These are phyloP conservation scores for Condylostylus longicornis DNA, from an alignment of 1,140 invertebrate species.

Conservation along the genomic window DNA sequence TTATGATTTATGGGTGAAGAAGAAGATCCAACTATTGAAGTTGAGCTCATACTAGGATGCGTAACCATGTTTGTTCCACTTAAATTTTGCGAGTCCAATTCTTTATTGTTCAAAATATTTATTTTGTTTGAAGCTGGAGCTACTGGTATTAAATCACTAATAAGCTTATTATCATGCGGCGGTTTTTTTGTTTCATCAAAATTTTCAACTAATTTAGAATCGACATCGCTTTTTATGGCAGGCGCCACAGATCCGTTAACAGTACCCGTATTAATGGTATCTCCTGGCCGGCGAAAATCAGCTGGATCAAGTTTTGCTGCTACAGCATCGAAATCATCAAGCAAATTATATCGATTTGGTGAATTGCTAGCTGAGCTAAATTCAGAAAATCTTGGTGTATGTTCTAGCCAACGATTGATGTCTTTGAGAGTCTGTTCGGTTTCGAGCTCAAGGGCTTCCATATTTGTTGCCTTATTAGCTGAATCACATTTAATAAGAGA, in stretches of 20 bases:
- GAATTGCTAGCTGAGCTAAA: slow-evolving; percentile 60
- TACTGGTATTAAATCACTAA: slow-evolving; percentile 15
- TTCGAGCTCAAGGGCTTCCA: slow-evolving; percentile 59
- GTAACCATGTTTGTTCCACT: slow-evolving; percentile 13
- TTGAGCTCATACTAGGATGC: slow-evolving; percentile 24
- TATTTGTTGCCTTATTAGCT: slow-evolving; percentile 41
- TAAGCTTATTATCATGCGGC: slow-evolving; percentile 9
- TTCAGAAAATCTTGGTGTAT: slow-evolving; percentile 56
- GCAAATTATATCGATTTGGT: slow-evolving; percentile 38
- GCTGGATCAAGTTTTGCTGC: slow-evolving; percentile 21
- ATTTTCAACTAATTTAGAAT: slow-evolving; percentile 23
- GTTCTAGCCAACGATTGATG: slow-evolving; percentile 75
- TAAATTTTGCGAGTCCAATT: no score
- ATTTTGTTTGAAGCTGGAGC: neutral
- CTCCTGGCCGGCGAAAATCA: slow-evolving; percentile 23
- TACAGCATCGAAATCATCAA: slow-evolving; percentile 37
- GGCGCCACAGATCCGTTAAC: no score
- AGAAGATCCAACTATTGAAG: slow-evolving; percentile 13
- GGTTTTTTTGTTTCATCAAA: slow-evolving; percentile 20
- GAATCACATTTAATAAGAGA: slow-evolving; percentile 2
- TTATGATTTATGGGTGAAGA: slow-evolving; percentile 30
- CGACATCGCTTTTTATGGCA: slow-evolving; percentile 20
- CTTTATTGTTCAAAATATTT: neutral
- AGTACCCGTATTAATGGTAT: no score
- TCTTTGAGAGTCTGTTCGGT: slow-evolving; percentile 75